These are phyloP conservation scores for Apeltes quadracus DNA, from an alignment of 2,113 vertebrate genomes.

Conservation along the genomic window DNA sequence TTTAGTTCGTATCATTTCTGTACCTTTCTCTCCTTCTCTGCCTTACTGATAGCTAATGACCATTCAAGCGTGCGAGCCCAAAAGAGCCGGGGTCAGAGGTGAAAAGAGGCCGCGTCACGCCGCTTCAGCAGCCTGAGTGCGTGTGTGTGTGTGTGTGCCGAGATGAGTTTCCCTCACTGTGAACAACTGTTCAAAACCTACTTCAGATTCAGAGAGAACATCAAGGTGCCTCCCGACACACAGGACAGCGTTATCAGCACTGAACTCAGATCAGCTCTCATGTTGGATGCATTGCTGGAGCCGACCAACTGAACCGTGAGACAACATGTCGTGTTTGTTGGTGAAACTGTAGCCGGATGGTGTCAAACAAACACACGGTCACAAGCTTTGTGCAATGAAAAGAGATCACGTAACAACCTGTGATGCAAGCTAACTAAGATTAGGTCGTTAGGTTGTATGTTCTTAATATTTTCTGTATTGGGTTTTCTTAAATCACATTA, in stretches of 20 bases:
- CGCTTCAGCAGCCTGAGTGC: not conserved
- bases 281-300: not conserved
- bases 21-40: not conserved
- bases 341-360: conserved; percentile 6
- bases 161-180: conserved; percentile 8
- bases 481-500: not conserved
- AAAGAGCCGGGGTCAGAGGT: conserved; percentile 53
- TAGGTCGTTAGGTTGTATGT: not conserved
- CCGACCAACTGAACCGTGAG: conserved; percentile 13
- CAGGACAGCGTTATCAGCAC: conserved; percentile 9
- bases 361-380: conserved; percentile 1
- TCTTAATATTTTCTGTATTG: not conserved
- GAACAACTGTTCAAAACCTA: not conserved
- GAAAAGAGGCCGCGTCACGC: conserved; percentile 16
- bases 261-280: conserved; percentile 31
- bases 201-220: not conserved
- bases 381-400: not conserved
- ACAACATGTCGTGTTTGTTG: not conserved
- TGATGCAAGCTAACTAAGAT: not conserved
- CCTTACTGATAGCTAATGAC: conserved; percentile 43
- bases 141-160: conserved; percentile 1
- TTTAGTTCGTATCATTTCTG: not conserved
- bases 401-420: not conserved
- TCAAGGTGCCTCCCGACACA: not conserved
- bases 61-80: conserved; percentile 40